phyloP scores from a whole-genome alignment of 2,797 vertebrate genomes.

The Alfaro cultratus region DNA sequence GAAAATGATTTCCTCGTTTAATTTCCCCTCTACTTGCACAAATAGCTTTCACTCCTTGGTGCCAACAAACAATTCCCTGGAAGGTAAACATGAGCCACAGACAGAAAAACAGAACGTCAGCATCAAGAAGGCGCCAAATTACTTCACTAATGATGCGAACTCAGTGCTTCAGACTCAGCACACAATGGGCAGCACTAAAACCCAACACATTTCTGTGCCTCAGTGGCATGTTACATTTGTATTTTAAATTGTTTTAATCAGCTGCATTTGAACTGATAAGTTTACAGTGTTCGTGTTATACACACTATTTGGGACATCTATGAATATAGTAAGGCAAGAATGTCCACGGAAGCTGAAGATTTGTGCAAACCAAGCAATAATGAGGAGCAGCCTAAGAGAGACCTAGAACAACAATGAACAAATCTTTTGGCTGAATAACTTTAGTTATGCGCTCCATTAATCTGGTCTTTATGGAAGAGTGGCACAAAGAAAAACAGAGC shows the following conservation, averaged over 20 bases:
- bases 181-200: not conserved
- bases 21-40: conserved; percentile 40
- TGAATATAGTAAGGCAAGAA: not conserved
- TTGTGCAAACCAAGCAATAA: not conserved
- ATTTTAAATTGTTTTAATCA: conserved; percentile 1
- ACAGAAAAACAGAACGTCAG: conserved; percentile 45
- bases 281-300: not conserved
- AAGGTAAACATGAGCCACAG: conserved; percentile 46
- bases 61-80: conserved; percentile 43
- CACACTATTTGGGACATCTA: no score
- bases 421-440: not conserved
- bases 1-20: conserved; percentile 30
- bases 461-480: not conserved
- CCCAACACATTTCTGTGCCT: conserved; percentile 13
- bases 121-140: conserved; percentile 10
- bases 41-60: conserved; percentile 48
- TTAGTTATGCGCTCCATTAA: not conserved
- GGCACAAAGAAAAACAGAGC: not conserved
- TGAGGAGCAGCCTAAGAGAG: not conserved
- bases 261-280: not conserved
- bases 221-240: not conserved
- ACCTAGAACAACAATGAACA: not conserved
- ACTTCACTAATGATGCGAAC: conserved; percentile 30
- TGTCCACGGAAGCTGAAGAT: not conserved
- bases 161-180: conserved; percentile 33